Percentiles rank a stretch among this genome's conserved stretches.
Evolutionary conservation across 2,797 vertebrate genomes (phyloP).

Genomic region (Buceros bicornis): DNA sequence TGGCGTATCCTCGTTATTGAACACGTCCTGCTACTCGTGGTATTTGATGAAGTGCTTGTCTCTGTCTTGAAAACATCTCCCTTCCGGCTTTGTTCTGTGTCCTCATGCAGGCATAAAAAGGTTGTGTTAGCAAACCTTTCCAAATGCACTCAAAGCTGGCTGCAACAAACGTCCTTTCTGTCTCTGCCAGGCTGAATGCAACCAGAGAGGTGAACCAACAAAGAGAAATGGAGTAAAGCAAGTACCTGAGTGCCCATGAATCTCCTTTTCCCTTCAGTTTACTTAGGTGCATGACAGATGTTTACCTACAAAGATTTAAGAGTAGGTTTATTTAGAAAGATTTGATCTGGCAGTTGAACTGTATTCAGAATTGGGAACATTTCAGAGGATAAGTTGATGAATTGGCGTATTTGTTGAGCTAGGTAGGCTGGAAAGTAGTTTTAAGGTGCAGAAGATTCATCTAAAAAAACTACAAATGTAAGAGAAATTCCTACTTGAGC

Average conservation of each 20-base stretch:
- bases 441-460: not conserved
- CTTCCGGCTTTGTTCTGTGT: not conserved
- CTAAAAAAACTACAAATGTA: not conserved
- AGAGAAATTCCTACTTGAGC: not conserved
- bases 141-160: not conserved
- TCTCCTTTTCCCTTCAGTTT: not conserved
- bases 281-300: not conserved
- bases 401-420: not conserved
- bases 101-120: not conserved
- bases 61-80: not conserved
- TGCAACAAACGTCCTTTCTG: not conserved
- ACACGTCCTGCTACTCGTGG: not conserved
- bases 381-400: slow-evolving; percentile 9
- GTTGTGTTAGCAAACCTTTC: not conserved
- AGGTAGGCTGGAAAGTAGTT: not conserved
- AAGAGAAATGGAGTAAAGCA: not conserved
- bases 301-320: slow-evolving; percentile 9
- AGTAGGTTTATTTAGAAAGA: slow-evolving; percentile 15
- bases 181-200: not conserved
- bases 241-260: not conserved
- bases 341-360: slow-evolving; percentile 11
- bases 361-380: not conserved
- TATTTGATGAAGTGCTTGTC: not conserved
- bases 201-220: not conserved
- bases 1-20: not conserved